Conservation (phyloP, 2,888 invertebrate species). For the Siphlonurus alternatus region DNA sequence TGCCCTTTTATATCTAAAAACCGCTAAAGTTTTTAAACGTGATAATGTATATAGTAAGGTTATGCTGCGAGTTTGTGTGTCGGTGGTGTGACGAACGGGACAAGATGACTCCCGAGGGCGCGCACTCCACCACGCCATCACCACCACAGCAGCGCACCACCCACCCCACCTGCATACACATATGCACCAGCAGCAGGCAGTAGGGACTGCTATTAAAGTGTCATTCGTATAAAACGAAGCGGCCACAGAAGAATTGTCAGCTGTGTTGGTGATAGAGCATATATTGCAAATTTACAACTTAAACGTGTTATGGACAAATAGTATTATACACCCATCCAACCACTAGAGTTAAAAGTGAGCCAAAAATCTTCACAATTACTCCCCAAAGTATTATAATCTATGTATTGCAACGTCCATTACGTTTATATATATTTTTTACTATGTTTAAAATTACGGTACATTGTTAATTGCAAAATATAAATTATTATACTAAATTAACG, state of each 20-base stretch:
- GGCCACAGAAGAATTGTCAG: not conserved
- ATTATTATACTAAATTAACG: too few species aligned
- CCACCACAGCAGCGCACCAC: not conserved
- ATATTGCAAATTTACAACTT: not conserved
- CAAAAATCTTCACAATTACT: constrained; percentile 1
- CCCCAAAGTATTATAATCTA: not conserved
- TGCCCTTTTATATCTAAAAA: too few species aligned
- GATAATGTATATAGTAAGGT: too few species aligned
- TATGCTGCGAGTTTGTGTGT: too few species aligned
- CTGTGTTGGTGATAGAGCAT: not conserved
- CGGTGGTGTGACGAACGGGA: too few species aligned
- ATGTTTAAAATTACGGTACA: too few species aligned
- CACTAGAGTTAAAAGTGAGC: constrained; percentile 1
- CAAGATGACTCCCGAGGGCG: not conserved
- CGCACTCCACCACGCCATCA: not conserved
- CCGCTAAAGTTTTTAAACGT: too few species aligned
- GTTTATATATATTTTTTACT: too few species aligned
- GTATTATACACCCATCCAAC: not conserved
- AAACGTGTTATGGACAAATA: not conserved
- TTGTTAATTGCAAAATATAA: too few species aligned
- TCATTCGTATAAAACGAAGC: not conserved
- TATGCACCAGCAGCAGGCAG: not conserved
- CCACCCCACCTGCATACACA: not conserved
- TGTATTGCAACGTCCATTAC: not conserved
- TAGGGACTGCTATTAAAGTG: not conserved